A percentile compares a stretch with the other conserved stretches of the same genome.
phyloP scores from a whole-genome alignment of 1,140 invertebrate genomes.

The Heliothis virescens region DNA sequence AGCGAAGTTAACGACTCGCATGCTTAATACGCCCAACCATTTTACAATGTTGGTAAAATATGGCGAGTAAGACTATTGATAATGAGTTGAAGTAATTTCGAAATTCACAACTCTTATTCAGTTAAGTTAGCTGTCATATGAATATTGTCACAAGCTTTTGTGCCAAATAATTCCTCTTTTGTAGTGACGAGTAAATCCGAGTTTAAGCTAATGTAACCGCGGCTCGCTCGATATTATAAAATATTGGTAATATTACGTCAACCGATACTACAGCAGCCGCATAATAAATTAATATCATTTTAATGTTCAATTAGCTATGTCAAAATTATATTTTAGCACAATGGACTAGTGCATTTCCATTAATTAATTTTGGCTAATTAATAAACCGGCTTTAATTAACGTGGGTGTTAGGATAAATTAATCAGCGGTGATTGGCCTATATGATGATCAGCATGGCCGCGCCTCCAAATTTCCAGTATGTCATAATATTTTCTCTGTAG shows the following conservation, averaged over 20 bases:
- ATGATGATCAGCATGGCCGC: slow-evolving; percentile 43
- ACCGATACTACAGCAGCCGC: slow-evolving; percentile 8
- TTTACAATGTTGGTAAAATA: not conserved
- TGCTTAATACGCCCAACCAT: not conserved
- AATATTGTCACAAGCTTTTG: slow-evolving; percentile 1
- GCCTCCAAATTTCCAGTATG: slow-evolving; percentile 24
- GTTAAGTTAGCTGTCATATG: not conserved
- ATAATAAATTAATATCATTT: slow-evolving; percentile 45
- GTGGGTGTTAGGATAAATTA: slow-evolving; percentile 80
- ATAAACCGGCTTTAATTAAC: slow-evolving; percentile 80
- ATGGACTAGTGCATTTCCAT: slow-evolving; percentile 65
- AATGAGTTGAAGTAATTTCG: too few relatives aligned
- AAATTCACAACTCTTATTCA: too few relatives aligned
- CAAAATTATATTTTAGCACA: slow-evolving; percentile 49
- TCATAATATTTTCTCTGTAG: slow-evolving; percentile 30
- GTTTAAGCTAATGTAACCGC: slow-evolving; percentile 18
- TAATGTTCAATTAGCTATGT: slow-evolving; percentile 46
- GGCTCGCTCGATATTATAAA: slow-evolving; percentile 21
- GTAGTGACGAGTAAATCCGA: slow-evolving; percentile 6
- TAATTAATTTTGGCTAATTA: slow-evolving; percentile 82
- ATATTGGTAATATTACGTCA: slow-evolving; percentile 17
- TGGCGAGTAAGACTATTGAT: too few relatives aligned
- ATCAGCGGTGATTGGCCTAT: slow-evolving; percentile 73
- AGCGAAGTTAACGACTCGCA: too few relatives aligned
- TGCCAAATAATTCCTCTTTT: slow-evolving; percentile 12